Evolutionary conservation across 2,113 vertebrate genomes (phyloP), one percentile per base, ranked within the genome.

Genomic region (Poeciliopsis retropinna): DNA sequence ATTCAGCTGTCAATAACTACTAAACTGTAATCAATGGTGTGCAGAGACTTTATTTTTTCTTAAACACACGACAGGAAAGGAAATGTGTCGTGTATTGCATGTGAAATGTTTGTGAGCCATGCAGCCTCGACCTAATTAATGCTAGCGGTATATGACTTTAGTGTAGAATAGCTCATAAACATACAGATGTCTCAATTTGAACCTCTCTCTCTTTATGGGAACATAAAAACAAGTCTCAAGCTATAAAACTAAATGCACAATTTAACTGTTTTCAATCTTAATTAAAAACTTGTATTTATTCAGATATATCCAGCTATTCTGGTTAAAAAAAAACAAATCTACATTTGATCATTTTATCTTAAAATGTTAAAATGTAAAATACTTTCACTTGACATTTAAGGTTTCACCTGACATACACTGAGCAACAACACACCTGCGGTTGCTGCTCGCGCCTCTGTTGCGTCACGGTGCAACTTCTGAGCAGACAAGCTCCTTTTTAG

Each of bases 1-100:
- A 75, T 70, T 80, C 75, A 60, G 57, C 79, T 84, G 81, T 89
- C 82, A 82, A 79, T 91, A 80, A 87, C 73, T 60, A 75, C 84
- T 81, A 64, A 82, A 61, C 74, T 64, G 75, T 80, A 78, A 80
- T n/a, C 80, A 80, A 88, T 73, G 41, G 7, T 5, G 22, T 65
- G 29, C 15, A 44, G 12, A 29, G 9, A 66, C 72, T 57, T 71
- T 75, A 73, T 19, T 60, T 41, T 68, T 54, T 54, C 72, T 63
- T 68, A 73, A 75, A 67, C 54, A 63, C 34, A 78, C 64, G 65
- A 67, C 30, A 31, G 31, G 54, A 71, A 60, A 54, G 31, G 31
- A 34, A 70, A 60, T 65, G 8, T 4, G 47, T 54, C 7, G 41
- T 29, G 27, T 8, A 22, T 10, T 72, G n/a, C 28, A 69, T 65